phyloP scores from a whole-genome alignment of 2,797 vertebrate species.

The Brachyalestes nurse region DNA sequence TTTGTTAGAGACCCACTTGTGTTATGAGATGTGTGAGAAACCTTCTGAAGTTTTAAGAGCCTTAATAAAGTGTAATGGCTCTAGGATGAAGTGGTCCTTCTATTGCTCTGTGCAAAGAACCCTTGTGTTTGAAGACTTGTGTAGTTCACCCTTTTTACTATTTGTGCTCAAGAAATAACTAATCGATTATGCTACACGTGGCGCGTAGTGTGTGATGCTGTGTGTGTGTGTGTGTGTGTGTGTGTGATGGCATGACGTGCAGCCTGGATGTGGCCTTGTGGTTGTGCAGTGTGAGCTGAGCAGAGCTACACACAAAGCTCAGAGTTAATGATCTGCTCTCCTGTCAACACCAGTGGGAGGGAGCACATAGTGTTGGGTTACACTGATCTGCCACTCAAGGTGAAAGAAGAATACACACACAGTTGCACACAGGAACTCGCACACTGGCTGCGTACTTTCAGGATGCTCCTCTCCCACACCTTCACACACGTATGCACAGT shows the following conservation, averaged over 20 bases:
- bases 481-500: neutral
- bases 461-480: slow-evolving; percentile 56
- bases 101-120: too few relatives aligned
- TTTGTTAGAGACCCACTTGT: too few relatives aligned
- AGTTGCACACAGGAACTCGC: slow-evolving; percentile 44
- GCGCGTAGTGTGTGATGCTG: neutral
- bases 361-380: slow-evolving; percentile 57
- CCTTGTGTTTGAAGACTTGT: too few relatives aligned
- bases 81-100: too few relatives aligned
- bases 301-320: slow-evolving; percentile 48
- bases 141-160: too few relatives aligned
- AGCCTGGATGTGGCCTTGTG: slow-evolving; percentile 20
- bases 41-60: too few relatives aligned
- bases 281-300: slow-evolving; percentile 20
- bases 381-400: slow-evolving; percentile 72
- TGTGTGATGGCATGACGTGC: slow-evolving; percentile 37
- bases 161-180: too few relatives aligned
- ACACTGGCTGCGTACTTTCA: slow-evolving; percentile 10
- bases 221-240: slow-evolving; percentile 10
- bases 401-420: slow-evolving; percentile 65
- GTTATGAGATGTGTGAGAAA: too few relatives aligned
- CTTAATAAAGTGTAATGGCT: too few relatives aligned
- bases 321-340: slow-evolving; percentile 78
- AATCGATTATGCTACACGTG: neutral
- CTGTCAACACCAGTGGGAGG: slow-evolving; percentile 67